Evolutionary conservation across 1,140 invertebrate genomes (phyloP).

Genomic region (Battus philenor): DNA sequence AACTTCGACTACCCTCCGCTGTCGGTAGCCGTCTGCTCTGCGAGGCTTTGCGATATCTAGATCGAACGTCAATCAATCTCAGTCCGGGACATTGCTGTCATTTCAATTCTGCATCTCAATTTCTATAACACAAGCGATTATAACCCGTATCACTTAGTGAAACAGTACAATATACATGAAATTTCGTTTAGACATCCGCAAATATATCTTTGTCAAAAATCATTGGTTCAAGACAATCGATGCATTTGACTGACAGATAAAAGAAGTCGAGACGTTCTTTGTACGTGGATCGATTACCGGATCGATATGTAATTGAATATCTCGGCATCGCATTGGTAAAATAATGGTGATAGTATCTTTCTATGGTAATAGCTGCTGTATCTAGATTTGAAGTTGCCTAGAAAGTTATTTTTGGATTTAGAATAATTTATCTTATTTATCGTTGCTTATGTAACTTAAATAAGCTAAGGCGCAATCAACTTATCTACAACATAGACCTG

Average conservation of each 20-base stretch:
- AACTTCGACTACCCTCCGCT: constrained; percentile 12
- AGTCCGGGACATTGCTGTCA: constrained; percentile 35
- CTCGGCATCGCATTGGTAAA: constrained; percentile 32
- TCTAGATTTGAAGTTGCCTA: constrained; percentile 10
- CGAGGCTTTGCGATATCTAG: constrained; percentile 51
- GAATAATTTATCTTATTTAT: constrained; percentile 2
- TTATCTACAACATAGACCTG: no score
- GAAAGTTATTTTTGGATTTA: constrained; percentile 5
- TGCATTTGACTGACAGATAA: constrained; percentile 62
- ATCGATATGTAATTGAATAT: constrained; percentile 49
- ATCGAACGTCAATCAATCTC: constrained; percentile 59
- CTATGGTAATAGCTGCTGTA: constrained; percentile 11
- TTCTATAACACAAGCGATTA: not conserved
- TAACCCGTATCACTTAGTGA: constrained; percentile 10
- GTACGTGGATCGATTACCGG: constrained; percentile 56
- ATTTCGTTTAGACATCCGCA: constrained; percentile 3
- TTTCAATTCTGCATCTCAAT: constrained; percentile 5
- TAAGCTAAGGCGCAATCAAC: no score
- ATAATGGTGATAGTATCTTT: constrained; percentile 32
- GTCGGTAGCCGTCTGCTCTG: constrained; percentile 46
- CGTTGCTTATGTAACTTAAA: no score
- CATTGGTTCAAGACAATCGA: constrained; percentile 52
- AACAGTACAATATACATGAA: not conserved
- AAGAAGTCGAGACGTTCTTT: constrained; percentile 60
- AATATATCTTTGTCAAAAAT: constrained; percentile 23